A percentile compares a stretch with the other conserved stretches of the same genome.
Conservation (phyloP, 2,888 invertebrate genomes). For the Cheilosia vulpina region DNA sequence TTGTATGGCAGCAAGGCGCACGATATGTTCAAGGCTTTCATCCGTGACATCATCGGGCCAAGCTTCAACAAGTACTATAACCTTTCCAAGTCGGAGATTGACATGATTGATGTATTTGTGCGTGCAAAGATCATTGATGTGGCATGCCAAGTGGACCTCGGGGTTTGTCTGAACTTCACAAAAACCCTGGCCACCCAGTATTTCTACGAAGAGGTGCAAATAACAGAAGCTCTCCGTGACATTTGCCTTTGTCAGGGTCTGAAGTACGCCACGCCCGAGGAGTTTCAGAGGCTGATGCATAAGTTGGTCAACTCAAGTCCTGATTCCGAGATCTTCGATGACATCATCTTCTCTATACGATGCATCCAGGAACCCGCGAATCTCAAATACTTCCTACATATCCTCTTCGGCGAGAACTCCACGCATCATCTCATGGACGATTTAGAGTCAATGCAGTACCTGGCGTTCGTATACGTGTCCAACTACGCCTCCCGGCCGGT, state of each 20-base stretch:
- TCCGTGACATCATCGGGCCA: conserved; percentile 78
- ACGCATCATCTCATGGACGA: conserved; percentile 77
- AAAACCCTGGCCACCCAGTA: conserved; percentile 77
- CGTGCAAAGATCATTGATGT: conserved; percentile 77
- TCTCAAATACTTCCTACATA: conserved; percentile 78
- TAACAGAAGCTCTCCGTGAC: conserved; percentile 76
- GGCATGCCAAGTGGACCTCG: conserved; percentile 79
- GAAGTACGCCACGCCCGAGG: conserved; percentile 77
- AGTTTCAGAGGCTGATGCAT: conserved; percentile 78
- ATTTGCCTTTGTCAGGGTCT: conserved; percentile 79
- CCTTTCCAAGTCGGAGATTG: conserved; percentile 43
- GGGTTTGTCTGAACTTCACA: conserved; percentile 79
- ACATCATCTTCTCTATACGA: conserved; percentile 80
- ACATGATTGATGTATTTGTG: conserved; percentile 61
- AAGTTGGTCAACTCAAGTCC: conserved; percentile 75
- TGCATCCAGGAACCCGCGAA: conserved; percentile 79
- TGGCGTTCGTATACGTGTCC: conserved; percentile 78
- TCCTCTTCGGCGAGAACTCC: conserved; percentile 79
- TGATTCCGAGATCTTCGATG: conserved; percentile 77
- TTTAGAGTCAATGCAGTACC: conserved; percentile 78
- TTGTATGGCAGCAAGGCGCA: conserved; percentile 78
- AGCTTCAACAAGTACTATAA: conserved; percentile 76
- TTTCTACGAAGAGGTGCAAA: conserved; percentile 77
- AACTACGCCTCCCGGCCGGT: conserved; percentile 78
- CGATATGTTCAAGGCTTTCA: conserved; percentile 78